Conservation (phyloP, 1,140 invertebrate genomes). For the Trachymyrmex cornetzi region DNA sequence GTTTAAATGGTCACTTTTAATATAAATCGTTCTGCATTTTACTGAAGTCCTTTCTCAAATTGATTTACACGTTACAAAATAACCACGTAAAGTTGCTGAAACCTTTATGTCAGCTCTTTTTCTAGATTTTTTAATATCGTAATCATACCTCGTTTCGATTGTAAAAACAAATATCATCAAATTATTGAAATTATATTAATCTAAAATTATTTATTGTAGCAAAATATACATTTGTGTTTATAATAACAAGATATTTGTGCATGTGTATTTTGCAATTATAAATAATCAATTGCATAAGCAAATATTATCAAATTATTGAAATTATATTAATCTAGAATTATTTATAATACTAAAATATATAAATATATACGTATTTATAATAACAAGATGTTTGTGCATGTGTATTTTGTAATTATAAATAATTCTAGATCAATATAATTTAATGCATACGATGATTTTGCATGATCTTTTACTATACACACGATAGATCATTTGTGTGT, state of each 20-base stretch:
- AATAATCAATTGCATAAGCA: not conserved
- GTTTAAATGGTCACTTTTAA: conserved; percentile 51
- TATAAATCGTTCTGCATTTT: conserved; percentile 50
- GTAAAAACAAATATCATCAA: not conserved
- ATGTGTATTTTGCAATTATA: not conserved
- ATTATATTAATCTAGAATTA: conserved; percentile 10
- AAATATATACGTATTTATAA: too few species aligned
- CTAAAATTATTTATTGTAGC: not conserved
- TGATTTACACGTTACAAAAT: conserved; percentile 41
- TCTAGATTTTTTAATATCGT: not conserved
- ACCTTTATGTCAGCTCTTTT: not conserved
- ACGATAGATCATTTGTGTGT: too few species aligned
- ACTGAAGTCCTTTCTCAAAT: not conserved
- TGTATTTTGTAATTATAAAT: not conserved
- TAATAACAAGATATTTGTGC: too few species aligned
- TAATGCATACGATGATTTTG: too few species aligned
- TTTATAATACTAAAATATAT: not conserved
- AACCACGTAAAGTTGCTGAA: not conserved
- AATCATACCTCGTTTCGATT: not conserved
- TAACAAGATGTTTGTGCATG: too few species aligned
- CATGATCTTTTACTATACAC: too few species aligned
- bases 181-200: not conserved
- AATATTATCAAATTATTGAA: not conserved
- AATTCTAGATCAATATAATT: not conserved
- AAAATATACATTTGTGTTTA: too few species aligned